Percentiles rank a stretch among this genome's conserved stretches.
Conservation (phyloP, 2,797 vertebrate genomes). For the Distichodus sexfasciatus region DNA sequence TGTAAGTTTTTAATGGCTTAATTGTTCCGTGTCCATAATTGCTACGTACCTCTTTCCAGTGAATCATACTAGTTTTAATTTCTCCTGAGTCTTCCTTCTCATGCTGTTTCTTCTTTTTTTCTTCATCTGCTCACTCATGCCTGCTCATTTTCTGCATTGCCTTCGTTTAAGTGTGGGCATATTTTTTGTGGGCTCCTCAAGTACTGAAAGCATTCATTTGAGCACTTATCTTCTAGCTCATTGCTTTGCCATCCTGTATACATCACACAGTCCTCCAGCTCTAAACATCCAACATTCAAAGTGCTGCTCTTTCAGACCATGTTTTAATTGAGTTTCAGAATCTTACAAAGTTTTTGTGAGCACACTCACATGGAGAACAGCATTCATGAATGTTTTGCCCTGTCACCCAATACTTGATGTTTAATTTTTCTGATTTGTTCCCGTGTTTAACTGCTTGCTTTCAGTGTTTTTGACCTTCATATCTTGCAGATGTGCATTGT, state of each 20-base stretch:
- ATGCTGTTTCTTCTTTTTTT: not conserved
- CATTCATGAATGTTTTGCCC: not conserved
- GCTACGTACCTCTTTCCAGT: conserved; percentile 1
- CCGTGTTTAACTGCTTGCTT: not conserved
- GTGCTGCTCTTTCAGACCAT: not conserved
- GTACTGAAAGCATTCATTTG: conserved; percentile 15
- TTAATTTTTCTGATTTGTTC: conserved; percentile 1
- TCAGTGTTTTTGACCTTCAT: not conserved
- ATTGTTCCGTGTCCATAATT: conserved; percentile 21
- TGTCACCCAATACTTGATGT: not conserved
- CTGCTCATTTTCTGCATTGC: not conserved
- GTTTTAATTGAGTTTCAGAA: no score
- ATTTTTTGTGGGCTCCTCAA: not conserved
- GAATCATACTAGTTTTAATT: not conserved
- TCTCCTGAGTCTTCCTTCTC: not conserved
- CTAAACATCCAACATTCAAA: not conserved
- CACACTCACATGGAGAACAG: not conserved
- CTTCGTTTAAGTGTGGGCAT: conserved; percentile 4
- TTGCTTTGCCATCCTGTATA: not conserved
- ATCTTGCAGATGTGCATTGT: not conserved
- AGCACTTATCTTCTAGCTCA: not conserved
- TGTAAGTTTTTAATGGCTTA: conserved; percentile 4
- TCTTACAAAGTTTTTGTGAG: not conserved
- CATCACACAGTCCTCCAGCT: not conserved
- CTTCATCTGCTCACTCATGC: not conserved